These are phyloP conservation scores for Trigoniulus corallinus DNA, from an alignment of 1,140 invertebrate genomes.

Conservation along the genomic window DNA sequence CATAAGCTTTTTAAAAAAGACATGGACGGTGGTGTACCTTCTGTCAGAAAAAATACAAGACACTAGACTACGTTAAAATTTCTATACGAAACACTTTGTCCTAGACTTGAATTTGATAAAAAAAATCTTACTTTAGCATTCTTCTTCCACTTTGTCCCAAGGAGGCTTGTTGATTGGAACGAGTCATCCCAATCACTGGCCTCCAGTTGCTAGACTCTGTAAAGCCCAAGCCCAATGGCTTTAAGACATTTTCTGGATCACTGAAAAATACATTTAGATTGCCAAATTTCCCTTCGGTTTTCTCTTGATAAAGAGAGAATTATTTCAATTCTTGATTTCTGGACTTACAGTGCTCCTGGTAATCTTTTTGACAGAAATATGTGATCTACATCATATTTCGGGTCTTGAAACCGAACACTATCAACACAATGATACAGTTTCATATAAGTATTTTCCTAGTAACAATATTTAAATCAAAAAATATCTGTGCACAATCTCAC, in stretches of 20 bases:
- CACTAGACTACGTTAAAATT: too few species aligned
- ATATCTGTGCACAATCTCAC: not conserved
- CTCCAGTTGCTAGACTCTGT: slow-evolving; percentile 40
- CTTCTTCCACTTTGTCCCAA: slow-evolving; percentile 47
- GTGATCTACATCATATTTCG: slow-evolving; percentile 51
- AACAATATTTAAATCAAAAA: too few species aligned
- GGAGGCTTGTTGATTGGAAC: slow-evolving; percentile 37
- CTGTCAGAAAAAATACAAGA: too few species aligned
- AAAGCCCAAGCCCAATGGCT: slow-evolving; percentile 55
- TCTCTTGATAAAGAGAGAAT: too few species aligned
- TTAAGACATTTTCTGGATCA: slow-evolving; percentile 55
- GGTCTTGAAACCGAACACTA: slow-evolving; percentile 64
- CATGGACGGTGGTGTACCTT: too few species aligned
- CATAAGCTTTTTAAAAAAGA: too few species aligned
- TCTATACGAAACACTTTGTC: too few species aligned
- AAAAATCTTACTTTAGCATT: slow-evolving; percentile 34
- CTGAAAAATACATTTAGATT: slow-evolving; percentile 17
- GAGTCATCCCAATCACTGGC: slow-evolving; percentile 53
- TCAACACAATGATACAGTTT: not conserved
- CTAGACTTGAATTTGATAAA: too few species aligned
- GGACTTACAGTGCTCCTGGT: slow-evolving; percentile 32
- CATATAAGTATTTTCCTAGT: not conserved
- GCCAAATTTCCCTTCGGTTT: not conserved
- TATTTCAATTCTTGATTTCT: not conserved
- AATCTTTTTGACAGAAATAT: slow-evolving; percentile 60